phyloP scores from a whole-genome alignment of 2,797 vertebrate genomes.

The Numenius phaeopus region DNA sequence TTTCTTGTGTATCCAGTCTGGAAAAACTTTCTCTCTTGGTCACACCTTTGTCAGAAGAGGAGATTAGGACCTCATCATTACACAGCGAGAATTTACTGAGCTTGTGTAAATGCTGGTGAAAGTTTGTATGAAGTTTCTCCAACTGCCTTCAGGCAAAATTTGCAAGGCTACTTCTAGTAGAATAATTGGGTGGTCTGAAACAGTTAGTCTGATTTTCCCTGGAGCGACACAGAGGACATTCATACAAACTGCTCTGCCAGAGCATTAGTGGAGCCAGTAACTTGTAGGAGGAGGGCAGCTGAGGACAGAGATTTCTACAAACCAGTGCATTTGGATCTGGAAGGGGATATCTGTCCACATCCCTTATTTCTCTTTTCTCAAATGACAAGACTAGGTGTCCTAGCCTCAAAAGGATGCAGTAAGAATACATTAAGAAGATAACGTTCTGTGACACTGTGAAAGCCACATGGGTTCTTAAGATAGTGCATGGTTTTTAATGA shows the following conservation, averaged over 20 bases:
- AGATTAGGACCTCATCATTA: background rate
- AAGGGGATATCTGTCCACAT: slow-evolving; percentile 1
- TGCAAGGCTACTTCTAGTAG: background rate
- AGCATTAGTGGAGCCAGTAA: background rate
- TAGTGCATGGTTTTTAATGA: background rate
- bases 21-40: background rate
- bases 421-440: background rate
- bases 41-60: background rate
- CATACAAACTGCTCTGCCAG: background rate
- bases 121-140: background rate
- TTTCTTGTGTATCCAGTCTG: background rate
- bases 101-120: background rate
- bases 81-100: background rate
- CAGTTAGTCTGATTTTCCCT: background rate
- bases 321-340: background rate
- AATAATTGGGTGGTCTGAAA: slow-evolving; percentile 25
- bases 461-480: background rate
- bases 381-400: background rate
- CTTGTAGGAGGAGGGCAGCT: background rate
- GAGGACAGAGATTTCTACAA: slow-evolving; percentile 23
- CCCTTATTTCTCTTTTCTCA: background rate
- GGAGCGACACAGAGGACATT: background rate
- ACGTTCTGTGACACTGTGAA: background rate
- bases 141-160: slow-evolving; percentile 27
- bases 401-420: background rate